These are phyloP conservation scores for Cydia amplana DNA, from an alignment of 1,140 invertebrate genomes.

Conservation along the genomic window DNA sequence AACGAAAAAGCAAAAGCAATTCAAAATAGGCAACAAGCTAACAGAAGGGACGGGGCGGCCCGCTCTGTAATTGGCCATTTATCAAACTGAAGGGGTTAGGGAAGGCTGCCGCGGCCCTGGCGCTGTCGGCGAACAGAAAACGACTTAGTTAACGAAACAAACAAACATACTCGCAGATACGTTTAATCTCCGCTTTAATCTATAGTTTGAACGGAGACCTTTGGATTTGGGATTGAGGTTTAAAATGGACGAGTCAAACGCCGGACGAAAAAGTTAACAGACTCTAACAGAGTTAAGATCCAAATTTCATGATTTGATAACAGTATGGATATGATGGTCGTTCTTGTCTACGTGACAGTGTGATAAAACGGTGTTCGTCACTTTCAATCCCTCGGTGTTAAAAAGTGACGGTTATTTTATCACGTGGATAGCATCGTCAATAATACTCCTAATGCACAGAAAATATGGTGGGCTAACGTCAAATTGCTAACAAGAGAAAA, in stretches of 20 bases:
- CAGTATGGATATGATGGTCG: no score
- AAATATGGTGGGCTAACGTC: no score
- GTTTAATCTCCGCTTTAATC: conserved; percentile 29
- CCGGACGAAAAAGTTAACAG: background rate
- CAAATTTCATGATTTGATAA: no score
- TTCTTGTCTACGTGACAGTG: no score
- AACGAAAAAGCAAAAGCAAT: conserved; percentile 79
- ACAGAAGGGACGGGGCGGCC: conserved; percentile 73
- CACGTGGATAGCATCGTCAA: no score
- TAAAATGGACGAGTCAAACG: background rate
- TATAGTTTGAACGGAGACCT: conserved; percentile 26
- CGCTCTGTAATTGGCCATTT: conserved; percentile 80
- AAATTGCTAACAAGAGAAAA: no score
- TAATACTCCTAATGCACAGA: no score
- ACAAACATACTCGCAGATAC: conserved; percentile 58
- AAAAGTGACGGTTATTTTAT: no score
- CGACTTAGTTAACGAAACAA: conserved; percentile 56
- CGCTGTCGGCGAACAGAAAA: conserved; percentile 48
- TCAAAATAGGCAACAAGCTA: conserved; percentile 79
- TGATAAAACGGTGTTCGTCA: no score
- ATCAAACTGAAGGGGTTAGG: conserved; percentile 80
- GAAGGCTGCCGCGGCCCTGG: conserved; percentile 59
- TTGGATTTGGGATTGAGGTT: conserved; percentile 7
- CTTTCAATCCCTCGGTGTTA: no score
- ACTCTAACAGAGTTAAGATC: no score